phyloP scores from a whole-genome alignment of 2,797 vertebrate genomes.

The Mormyrus proboscirostris region DNA sequence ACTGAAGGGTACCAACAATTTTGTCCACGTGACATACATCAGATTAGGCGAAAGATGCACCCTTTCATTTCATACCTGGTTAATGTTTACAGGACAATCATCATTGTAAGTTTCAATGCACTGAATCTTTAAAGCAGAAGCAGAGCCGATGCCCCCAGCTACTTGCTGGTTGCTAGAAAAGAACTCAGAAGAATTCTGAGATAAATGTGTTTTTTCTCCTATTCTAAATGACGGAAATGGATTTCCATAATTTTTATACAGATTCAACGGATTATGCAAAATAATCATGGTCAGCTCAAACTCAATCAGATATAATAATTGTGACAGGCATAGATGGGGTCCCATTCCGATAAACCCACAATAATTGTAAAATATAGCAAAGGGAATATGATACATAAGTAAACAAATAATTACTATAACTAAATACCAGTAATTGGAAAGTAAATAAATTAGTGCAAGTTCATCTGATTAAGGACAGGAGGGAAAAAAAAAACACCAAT shows the following conservation, averaged over 20 bases:
- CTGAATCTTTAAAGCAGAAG: too few relatives aligned
- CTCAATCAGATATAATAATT: background rate
- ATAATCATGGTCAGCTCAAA: background rate
- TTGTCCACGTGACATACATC: too few relatives aligned
- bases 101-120: too few relatives aligned
- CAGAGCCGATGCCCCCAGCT: too few relatives aligned
- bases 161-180: too few relatives aligned
- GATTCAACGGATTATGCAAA: background rate
- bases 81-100: too few relatives aligned
- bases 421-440: background rate
- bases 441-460: background rate
- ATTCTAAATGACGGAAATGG: background rate
- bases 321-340: background rate
- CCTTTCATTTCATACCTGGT: too few relatives aligned
- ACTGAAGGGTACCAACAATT: too few relatives aligned
- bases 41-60: too few relatives aligned
- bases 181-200: background rate
- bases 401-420: background rate
- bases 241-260: background rate
- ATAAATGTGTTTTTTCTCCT: background rate
- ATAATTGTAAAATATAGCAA: background rate
- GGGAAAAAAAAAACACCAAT: background rate
- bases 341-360: background rate
- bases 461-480: background rate
- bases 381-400: background rate